phyloP scores from a whole-genome alignment of 2,113 vertebrate genomes.

The sheep (Ovis aries) region ARS-UI_Ramb_v3.0 NC_056056.1:107843501-107844000 shows the following conservation, averaged over 20 bases:
- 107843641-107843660: not conserved
- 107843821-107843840: not conserved
- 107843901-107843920: not conserved
- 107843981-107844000: not conserved
- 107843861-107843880: not conserved
- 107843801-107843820: not conserved
- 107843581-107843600: not conserved
- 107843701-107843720: not conserved
- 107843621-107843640: not conserved
- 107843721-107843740: not conserved
- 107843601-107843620: not conserved
- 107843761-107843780: not conserved
- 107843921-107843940: not conserved
- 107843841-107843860: not conserved
- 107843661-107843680: not conserved
- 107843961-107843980: not conserved
- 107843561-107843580: not conserved
- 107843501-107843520: not conserved
- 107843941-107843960: not conserved
- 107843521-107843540: not conserved
- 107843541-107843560: not conserved
- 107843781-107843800: not conserved
- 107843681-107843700: not conserved
- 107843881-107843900: not conserved
- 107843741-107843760: not conserved